Percentiles rank a stretch among this genome's conserved stretches.
These are phyloP conservation scores for Ceratothoa steindachneri DNA, from an alignment of 2,888 invertebrate genomes.

Conservation along the genomic window DNA sequence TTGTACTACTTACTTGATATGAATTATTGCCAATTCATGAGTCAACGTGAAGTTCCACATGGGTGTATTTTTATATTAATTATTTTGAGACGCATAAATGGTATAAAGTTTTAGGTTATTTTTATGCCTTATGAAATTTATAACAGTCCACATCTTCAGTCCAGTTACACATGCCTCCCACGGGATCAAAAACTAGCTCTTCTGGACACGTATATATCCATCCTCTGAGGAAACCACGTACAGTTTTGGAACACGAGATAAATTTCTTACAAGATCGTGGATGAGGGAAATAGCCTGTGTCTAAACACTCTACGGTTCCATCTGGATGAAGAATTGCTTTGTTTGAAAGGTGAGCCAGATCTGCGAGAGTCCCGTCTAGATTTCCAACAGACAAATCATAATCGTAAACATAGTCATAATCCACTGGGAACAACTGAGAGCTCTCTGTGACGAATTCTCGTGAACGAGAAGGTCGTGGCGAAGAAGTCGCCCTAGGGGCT, in stretches of 20 bases:
- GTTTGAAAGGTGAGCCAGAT: conserved; percentile 43
- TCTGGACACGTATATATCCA: conserved; percentile 87
- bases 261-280: conserved; percentile 86
- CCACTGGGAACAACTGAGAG: conserved; percentile 55
- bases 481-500: conserved; percentile 51
- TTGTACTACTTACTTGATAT: too few species aligned
- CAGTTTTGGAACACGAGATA: conserved; percentile 81
- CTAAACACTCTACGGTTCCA: conserved; percentile 76
- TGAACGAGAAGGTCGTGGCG: conserved; percentile 49
- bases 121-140: neutral
- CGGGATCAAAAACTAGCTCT: conserved; percentile 79
- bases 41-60: too few species aligned
- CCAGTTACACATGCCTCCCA: conserved; percentile 89
- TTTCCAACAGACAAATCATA: conserved; percentile 55
- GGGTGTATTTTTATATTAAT: too few species aligned
- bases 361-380: conserved; percentile 55
- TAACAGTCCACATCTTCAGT: conserved; percentile 49
- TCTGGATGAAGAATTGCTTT: conserved; percentile 58
- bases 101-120: neutral
- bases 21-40: too few species aligned
- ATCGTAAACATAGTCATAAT: conserved; percentile 67
- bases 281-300: conserved; percentile 87
- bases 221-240: conserved; percentile 66
- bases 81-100: too few species aligned
- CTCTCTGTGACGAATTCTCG: conserved; percentile 44